Evolutionary conservation across 2,797 vertebrate genomes (phyloP).

Genomic region (Coregonus ussuriensis): DNA sequence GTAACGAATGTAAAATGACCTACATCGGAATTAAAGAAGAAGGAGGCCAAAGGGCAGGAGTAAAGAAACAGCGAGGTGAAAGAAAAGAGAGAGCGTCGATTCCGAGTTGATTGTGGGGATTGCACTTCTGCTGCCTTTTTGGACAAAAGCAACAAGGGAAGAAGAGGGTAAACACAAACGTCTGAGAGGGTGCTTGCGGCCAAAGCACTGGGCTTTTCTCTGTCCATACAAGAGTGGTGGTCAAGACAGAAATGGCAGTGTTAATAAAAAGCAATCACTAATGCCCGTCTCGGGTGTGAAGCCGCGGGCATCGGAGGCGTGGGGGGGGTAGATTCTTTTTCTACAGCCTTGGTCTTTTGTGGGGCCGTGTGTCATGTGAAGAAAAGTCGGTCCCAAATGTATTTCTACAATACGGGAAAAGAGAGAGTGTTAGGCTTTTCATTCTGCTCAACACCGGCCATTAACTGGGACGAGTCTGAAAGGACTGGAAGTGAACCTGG

Average conservation of each 20-base stretch:
- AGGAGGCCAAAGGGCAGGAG: conserved; percentile 53
- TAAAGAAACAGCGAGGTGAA: conserved; percentile 34
- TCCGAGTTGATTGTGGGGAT: conserved; percentile 84
- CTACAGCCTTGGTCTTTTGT: conserved; percentile 85
- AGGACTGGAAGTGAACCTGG: conserved; percentile 92
- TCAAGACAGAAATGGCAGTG: conserved; percentile 84
- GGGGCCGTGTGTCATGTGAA: conserved; percentile 84
- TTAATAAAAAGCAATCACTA: conserved; percentile 89
- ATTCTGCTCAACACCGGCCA: conserved; percentile 64
- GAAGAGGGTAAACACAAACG: conserved; percentile 69
- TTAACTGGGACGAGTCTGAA: conserved; percentile 80
- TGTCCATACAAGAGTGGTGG: conserved; percentile 59
- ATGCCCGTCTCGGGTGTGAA: conserved; percentile 84
- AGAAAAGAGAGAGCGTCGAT: conserved; percentile 70
- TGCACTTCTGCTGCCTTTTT: conserved; percentile 79
- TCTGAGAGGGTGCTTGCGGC: conserved; percentile 78
- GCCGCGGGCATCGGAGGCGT: conserved; percentile 87
- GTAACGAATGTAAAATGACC: conserved; percentile 85
- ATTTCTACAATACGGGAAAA: conserved; percentile 76
- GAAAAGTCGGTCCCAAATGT: conserved; percentile 80
- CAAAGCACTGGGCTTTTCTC: conserved; percentile 75
- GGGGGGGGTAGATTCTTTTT: conserved; percentile 69
- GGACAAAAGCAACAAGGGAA: conserved; percentile 75
- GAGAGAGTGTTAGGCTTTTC: conserved; percentile 76
- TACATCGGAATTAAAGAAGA: conserved; percentile 84